Evolutionary conservation across 2,888 invertebrate species (phyloP).

Genomic region (Drosophila rellima): DNA sequence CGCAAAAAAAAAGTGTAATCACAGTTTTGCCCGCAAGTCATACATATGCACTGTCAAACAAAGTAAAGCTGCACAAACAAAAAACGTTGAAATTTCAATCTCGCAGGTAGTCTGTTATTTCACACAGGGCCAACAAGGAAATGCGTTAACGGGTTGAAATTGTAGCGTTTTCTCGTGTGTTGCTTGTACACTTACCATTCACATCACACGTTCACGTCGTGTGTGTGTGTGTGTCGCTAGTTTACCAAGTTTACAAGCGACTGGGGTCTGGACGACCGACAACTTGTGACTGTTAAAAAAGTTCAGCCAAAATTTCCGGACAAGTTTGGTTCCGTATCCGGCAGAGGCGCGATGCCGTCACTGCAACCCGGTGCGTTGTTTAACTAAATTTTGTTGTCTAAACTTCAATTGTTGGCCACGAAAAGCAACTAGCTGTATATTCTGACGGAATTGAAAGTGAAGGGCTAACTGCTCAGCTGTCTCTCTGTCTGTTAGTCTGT

Average conservation of each 20-base stretch:
- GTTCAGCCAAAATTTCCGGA: slow-evolving; percentile 38
- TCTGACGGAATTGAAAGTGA: slow-evolving; percentile 54
- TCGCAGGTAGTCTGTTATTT: slow-evolving; percentile 21
- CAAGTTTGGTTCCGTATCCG: slow-evolving; percentile 52
- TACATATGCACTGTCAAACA: slow-evolving; percentile 17
- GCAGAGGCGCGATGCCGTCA: slow-evolving; percentile 31
- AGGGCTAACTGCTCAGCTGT: slow-evolving; percentile 33
- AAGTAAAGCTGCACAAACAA: slow-evolving; percentile 17
- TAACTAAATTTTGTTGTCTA: slow-evolving; percentile 73
- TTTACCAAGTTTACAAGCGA: slow-evolving; percentile 54
- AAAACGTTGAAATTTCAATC: slow-evolving; percentile 12
- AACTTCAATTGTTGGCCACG: slow-evolving; percentile 61
- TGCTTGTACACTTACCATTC: slow-evolving; percentile 79
- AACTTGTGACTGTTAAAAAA: slow-evolving; percentile 22
- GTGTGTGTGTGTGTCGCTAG: slow-evolving; percentile 31
- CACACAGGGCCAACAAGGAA: slow-evolving; percentile 20
- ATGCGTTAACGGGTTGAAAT: slow-evolving; percentile 30
- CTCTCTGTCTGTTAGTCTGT: slow-evolving; percentile 6
- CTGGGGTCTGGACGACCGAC: slow-evolving; percentile 20
- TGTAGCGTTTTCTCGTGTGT: slow-evolving; percentile 13
- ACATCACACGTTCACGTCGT: slow-evolving; percentile 69
- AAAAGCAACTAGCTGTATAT: slow-evolving; percentile 46
- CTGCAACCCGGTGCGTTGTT: slow-evolving; percentile 47
- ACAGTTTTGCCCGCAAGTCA: not conserved
- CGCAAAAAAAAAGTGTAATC: slow-evolving; percentile 17